These are phyloP conservation scores for Rousettus leschenaultii DNA, from an alignment of 2,113 vertebrate species.

Conservation along the genomic window DNA sequence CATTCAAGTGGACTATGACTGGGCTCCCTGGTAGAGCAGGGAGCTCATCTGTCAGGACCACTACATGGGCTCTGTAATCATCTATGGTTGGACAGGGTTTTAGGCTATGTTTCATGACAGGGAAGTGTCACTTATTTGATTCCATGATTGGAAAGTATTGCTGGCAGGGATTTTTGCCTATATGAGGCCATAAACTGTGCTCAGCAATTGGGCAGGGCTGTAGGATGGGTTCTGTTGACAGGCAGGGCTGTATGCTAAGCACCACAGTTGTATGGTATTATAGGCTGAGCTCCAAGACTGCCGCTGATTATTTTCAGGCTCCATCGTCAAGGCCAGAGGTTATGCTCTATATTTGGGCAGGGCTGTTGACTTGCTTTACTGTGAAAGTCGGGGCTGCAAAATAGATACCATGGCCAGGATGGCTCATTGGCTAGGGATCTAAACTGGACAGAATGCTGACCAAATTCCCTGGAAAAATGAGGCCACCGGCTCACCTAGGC, in stretches of 20 bases:
- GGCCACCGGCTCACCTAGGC: background rate
- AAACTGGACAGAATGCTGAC: background rate
- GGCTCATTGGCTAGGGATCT: background rate
- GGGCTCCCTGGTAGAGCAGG: background rate
- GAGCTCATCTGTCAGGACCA: background rate
- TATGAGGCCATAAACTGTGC: background rate
- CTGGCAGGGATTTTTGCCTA: background rate
- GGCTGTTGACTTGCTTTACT: background rate
- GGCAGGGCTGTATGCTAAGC: background rate
- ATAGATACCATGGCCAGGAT: background rate
- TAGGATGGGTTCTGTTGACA: background rate
- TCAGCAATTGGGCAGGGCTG: background rate
- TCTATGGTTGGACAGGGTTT: background rate
- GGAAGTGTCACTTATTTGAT: background rate
- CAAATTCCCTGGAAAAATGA: background rate
- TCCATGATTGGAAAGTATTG: background rate
- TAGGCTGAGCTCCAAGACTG: background rate
- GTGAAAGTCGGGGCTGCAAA: background rate
- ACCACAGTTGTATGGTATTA: background rate
- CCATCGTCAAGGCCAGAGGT: background rate
- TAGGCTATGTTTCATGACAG: background rate
- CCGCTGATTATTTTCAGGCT: background rate
- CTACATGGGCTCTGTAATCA: background rate
- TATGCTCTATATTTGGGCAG: background rate
- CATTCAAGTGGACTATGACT: background rate